phyloP scores from a whole-genome alignment of 2,113 vertebrate species.

The Cathartes aura region DNA sequence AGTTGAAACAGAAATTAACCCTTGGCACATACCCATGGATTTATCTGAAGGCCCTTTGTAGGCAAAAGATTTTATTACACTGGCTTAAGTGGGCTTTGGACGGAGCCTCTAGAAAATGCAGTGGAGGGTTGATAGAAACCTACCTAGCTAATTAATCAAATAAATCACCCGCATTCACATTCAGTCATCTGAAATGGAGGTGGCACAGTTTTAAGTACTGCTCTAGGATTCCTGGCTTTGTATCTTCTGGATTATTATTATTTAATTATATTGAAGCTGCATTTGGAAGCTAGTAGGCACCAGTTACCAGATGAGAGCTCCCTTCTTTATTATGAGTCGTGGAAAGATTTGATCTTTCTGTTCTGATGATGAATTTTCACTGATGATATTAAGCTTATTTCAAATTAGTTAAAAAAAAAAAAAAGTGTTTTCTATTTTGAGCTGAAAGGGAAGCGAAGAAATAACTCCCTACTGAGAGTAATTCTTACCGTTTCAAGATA shows the following conservation, averaged over 20 bases:
- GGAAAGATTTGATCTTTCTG: constrained; percentile 20
- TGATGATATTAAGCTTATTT: constrained; percentile 37
- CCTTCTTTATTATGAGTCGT: not conserved
- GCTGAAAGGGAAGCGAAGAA: not conserved
- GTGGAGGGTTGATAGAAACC: not conserved
- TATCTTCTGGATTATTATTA: not conserved
- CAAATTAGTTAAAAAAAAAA: not conserved
- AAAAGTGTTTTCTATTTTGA: constrained; percentile 30
- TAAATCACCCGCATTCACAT: not conserved
- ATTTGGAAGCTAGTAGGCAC: not conserved
- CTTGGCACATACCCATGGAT: constrained; percentile 6
- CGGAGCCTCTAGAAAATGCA: constrained; percentile 6
- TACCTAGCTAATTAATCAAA: constrained; percentile 46
- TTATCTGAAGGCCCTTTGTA: constrained; percentile 31
- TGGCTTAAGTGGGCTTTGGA: constrained; percentile 39
- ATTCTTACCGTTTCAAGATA: constrained; percentile 54
- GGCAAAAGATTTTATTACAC: constrained; percentile 41
- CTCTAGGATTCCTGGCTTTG: constrained; percentile 10
- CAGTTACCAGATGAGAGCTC: constrained; percentile 25
- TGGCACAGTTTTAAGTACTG: not conserved
- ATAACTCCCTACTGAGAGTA: constrained; percentile 60
- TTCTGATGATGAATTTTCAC: constrained; percentile 16
- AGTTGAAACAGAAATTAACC: constrained; percentile 33
- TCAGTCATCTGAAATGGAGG: not conserved
- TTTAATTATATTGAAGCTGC: constrained; percentile 39